Evolutionary conservation across 2,888 invertebrate species (phyloP), one percentile per base, ranked within the genome.

Genomic region (Sinodicranocentrus sp.): DNA sequence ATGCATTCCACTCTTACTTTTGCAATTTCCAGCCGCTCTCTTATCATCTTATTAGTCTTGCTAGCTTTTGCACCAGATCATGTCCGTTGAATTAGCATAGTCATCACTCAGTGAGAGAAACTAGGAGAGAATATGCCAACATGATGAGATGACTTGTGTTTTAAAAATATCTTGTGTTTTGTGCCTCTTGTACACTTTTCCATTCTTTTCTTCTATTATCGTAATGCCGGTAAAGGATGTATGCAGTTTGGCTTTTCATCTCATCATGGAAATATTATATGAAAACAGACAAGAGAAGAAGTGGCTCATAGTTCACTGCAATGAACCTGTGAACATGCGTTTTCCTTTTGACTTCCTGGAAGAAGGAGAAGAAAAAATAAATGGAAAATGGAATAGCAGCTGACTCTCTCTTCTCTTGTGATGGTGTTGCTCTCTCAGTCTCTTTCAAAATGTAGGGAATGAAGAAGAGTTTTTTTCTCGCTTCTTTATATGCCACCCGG

Each of bases 21-120:
- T 15, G 57, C 57, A 57, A 57, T 57, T 57, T 57, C 57, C 57
- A 57, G 23, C 5, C 57, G 3, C 39, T 39, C 57, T 57, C 57
- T 57, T 57, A 57, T 57, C 57, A 57, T 57, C 57, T 57, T 57
- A 57, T 57, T 57, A 57, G 57, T 57, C 23, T 57, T 21, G 15
- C 21, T 57, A 21, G 48, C 15, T n/a, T n/a, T n/a, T 48, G 43
- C 33, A 17, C 23, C 52, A 63, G 54, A 65, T 39, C 68, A 39
- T 59, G 68, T 84, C 84, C 54, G 57, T 75, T 75, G 71, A 75
- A 75, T 84, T 76, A 84, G 84, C 76, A 84, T 80, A 84, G 73
- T 80, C 84, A 80, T 84, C 80, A 80, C 70, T 84, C 80, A 84
- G 59, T 25, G 44, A 15, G 43, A 63, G 33, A 67, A 70, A 61